phyloP scores from a whole-genome alignment of 2,113 vertebrate species.

The Noturus placidus region DNA sequence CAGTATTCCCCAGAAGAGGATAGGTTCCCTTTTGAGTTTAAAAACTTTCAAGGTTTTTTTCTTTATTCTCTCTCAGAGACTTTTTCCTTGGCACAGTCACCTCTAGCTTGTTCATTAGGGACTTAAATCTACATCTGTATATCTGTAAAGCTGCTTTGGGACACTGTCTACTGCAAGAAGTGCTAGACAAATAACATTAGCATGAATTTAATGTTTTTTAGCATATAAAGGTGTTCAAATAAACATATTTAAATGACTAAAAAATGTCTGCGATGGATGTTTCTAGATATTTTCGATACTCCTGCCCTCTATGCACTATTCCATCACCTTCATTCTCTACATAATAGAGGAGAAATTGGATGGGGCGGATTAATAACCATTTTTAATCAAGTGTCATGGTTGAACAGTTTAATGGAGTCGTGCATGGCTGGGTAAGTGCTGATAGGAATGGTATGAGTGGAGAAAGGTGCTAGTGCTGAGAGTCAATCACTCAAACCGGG shows the following conservation, averaged over 20 bases:
- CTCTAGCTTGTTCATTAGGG: background rate
- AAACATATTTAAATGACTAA: background rate
- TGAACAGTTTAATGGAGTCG: slow-evolving; percentile 54
- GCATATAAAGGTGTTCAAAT: background rate
- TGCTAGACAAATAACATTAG: background rate
- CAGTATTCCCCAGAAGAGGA: background rate
- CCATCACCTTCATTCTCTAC: background rate
- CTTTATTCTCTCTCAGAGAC: background rate
- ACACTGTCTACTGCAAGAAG: background rate
- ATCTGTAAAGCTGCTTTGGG: background rate
- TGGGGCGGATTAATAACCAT: slow-evolving; percentile 31
- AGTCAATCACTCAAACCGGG: slow-evolving; percentile 50
- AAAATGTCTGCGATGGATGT: background rate
- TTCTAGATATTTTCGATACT: slow-evolving; percentile 21
- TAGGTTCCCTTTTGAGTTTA: background rate
- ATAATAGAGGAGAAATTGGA: background rate
- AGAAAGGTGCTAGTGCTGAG: slow-evolving; percentile 35
- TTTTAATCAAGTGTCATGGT: slow-evolving; percentile 56
- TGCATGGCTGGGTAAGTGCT: slow-evolving; percentile 39
- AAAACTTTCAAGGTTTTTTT: background rate
- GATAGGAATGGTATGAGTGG: slow-evolving; percentile 32
- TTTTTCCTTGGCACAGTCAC: background rate
- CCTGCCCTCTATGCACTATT: slow-evolving; percentile 20
- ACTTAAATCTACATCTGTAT: background rate
- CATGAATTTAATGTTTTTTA: background rate